Conservation (phyloP, 1,140 invertebrate species). For the Artemia franciscana region DNA sequence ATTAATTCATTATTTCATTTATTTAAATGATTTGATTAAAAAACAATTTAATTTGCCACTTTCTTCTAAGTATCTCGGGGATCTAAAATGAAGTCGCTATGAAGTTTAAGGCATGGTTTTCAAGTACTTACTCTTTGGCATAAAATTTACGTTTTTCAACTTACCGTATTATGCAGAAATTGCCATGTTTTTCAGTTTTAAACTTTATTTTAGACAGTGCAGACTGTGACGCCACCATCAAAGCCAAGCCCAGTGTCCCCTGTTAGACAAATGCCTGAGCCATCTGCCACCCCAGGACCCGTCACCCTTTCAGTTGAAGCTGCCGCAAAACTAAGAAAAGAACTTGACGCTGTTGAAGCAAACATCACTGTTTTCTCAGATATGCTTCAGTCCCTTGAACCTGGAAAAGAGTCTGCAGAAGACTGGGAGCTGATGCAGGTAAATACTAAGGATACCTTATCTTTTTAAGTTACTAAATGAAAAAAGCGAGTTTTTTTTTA, state of each 20-base stretch:
- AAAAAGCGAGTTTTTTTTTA: no score
- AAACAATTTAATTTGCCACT: no score
- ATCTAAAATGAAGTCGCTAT: no score
- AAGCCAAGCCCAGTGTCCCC: conserved; percentile 2
- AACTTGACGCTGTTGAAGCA: conserved; percentile 74
- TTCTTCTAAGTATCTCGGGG: no score
- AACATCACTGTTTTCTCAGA: conserved; percentile 85
- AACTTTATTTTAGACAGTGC: background rate
- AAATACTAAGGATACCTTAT: no score
- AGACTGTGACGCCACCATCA: background rate
- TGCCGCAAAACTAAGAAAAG: conserved; percentile 59
- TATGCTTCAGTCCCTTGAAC: conserved; percentile 70
- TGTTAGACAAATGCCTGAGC: background rate
- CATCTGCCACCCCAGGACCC: conserved; percentile 10
- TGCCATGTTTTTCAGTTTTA: background rate
- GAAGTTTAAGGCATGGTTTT: no score
- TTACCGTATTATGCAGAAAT: no score
- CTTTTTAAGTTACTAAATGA: no score
- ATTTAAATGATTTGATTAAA: no score
- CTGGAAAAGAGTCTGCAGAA: conserved; percentile 38
- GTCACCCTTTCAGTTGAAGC: conserved; percentile 46
- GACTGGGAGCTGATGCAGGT: conserved; percentile 45
- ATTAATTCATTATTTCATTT: no score
- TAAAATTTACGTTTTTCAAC: no score
- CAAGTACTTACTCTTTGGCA: no score